A percentile compares a stretch with the other conserved stretches of the same genome.
Conservation (phyloP, 1,140 invertebrate species). For the Drosophila bifasciata region DNA sequence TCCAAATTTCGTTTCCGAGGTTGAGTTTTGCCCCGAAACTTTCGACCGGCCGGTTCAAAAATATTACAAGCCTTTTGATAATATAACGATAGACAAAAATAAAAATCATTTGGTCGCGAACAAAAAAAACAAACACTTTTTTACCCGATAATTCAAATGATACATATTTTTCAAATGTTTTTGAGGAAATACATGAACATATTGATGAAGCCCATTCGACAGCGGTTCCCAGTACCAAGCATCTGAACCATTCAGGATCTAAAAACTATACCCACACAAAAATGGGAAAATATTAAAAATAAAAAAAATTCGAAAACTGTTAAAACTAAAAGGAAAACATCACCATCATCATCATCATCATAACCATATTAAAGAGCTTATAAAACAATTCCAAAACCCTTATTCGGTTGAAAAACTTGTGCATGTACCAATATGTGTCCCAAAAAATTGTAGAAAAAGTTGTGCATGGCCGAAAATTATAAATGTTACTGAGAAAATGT, state of each 20-base stretch:
- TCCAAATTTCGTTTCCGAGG: slow-evolving; percentile 23
- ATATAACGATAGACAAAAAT: slow-evolving; percentile 8
- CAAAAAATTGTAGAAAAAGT: slow-evolving; percentile 81
- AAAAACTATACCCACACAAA: slow-evolving; percentile 22
- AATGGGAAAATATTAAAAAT: slow-evolving; percentile 2
- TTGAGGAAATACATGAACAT: slow-evolving; percentile 63
- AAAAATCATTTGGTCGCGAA: slow-evolving; percentile 9
- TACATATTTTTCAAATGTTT: slow-evolving; percentile 44
- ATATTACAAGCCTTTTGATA: slow-evolving; percentile 16
- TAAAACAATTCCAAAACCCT: slow-evolving; percentile 85
- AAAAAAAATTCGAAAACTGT: slow-evolving; percentile 37
- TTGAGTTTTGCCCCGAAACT: slow-evolving; percentile 10
- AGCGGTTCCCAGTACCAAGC: slow-evolving; percentile 42
- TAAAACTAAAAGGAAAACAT: slow-evolving; percentile 86
- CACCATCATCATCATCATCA: slow-evolving; percentile 87
- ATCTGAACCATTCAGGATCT: slow-evolving; percentile 41
- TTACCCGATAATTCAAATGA: slow-evolving; percentile 28
- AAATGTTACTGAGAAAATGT: slow-evolving; percentile 84
- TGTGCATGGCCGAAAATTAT: slow-evolving; percentile 62
- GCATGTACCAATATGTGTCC: slow-evolving; percentile 79
- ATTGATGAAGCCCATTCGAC: slow-evolving; percentile 35
- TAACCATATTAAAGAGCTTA: slow-evolving; percentile 86
- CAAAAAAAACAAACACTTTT: slow-evolving; percentile 13
- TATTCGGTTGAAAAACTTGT: slow-evolving; percentile 85
- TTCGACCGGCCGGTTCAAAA: not conserved